Base-by-base conservation (phyloP, 64 coral and sea anemone species). In the Catalaphyllia jardinei region DNA sequence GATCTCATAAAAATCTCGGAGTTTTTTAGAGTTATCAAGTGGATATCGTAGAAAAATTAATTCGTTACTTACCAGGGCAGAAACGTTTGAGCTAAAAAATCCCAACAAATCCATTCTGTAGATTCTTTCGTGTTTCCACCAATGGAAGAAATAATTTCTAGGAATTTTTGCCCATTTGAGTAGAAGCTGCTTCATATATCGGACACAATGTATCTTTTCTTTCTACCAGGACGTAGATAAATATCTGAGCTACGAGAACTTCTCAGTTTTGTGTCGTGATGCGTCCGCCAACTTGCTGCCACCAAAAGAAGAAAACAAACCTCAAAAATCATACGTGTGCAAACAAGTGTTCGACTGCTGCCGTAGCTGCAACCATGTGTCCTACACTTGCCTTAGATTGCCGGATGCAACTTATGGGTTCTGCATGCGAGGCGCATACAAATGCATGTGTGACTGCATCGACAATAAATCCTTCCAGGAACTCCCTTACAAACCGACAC, bases 401-500 rank as follows among this genome's bases (percentile, higher is more conserved):
- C 0, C 8, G 3, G n/a, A 20, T 8, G 27, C 29, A 22, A 57
- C 25, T 0, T 81, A 62, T 81, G 79, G 79, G 22, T 31, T 57
- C 29, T 81, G 79, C 20, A 81, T 81, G 25, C 79, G 79, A 16
- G 79, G 14, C 24, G 79, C 55, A 2, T 81, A 81, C 29, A 81
- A 81, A 31, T 81, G 79, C 19, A 81, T 81, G 79, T 81, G 79
- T 62, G 28, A 62, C 22, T 81, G 79, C n/a, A 81, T 81, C 19
- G 79, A 81, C 8, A 81, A 62, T 19, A 81, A 30, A 55, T 81
- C 79, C 10, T 62, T 60, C 59, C 19, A 62, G 1, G 79, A 62
- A 31, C 79, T 81, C 3, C 79, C 79, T 18, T 31, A 62, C 15
- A 81, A 33, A 31, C 52, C 77, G 9, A 27, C 4, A 29, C 22